Percentiles rank a stretch among this genome's conserved stretches.
Conservation (phyloP, 2,113 vertebrate genomes). For the Hippopotamus amphibius region DNA sequence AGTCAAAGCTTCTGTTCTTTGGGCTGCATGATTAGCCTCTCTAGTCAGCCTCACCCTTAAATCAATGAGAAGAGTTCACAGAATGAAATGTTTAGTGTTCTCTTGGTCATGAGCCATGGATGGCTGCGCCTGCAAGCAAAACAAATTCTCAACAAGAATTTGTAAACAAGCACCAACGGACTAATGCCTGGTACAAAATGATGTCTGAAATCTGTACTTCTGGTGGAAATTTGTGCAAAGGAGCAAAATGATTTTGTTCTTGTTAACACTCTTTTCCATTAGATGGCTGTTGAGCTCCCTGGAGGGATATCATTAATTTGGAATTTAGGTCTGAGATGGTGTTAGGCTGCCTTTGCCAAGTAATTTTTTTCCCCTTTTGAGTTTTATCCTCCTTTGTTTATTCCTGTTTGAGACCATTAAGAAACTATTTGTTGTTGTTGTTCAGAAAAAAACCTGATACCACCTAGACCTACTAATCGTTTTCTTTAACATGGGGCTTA, state of each 20-base stretch:
- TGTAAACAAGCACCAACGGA: slow-evolving; percentile 27
- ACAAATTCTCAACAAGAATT: neutral
- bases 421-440: neutral
- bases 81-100: neutral
- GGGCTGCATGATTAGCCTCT: neutral
- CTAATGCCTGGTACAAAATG: neutral
- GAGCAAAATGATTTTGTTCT: slow-evolving; percentile 11
- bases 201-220: neutral
- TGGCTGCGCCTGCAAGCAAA: slow-evolving; percentile 15
- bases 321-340: slow-evolving; percentile 23
- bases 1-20: neutral
- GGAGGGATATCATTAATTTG: neutral
- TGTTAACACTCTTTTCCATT: neutral
- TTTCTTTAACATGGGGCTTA: neutral
- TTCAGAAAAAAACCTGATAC: neutral
- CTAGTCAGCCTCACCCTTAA: neutral
- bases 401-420: slow-evolving; percentile 33
- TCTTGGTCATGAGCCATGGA: slow-evolving; percentile 20
- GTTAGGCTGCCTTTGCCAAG: neutral
- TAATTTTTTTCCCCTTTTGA: neutral
- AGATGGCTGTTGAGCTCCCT: neutral
- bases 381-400: slow-evolving; percentile 15
- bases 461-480: neutral
- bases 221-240: slow-evolving; percentile 26
- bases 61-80: slow-evolving; percentile 8